Conservation (phyloP, 2,888 invertebrate genomes). For the Netelia fuscicornis region DNA sequence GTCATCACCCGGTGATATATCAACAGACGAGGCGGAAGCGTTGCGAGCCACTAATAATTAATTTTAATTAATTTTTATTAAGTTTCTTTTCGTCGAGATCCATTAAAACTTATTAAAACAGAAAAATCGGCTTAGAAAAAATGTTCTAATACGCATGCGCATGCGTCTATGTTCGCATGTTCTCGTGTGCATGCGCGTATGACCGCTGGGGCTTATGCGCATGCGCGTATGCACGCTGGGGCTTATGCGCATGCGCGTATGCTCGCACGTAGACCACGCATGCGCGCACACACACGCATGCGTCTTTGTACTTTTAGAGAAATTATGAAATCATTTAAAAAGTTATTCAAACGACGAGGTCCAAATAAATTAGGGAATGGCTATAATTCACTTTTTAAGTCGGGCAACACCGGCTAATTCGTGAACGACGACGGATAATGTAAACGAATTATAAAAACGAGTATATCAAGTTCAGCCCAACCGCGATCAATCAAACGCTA, state of each 20-base stretch:
- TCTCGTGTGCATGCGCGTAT: too few relatives aligned
- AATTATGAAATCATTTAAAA: neutral
- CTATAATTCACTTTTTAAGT: neutral
- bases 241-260: too few relatives aligned
- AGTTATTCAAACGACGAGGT: neutral
- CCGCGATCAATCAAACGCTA: constrained; percentile 1
- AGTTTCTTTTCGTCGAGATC: neutral
- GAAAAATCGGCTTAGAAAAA: too few relatives aligned
- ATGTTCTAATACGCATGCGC: too few relatives aligned
- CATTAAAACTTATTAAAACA: too few relatives aligned
- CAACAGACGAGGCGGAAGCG: neutral
- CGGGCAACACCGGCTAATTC: neutral
- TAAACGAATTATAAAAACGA: neutral
- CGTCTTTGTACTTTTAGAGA: too few relatives aligned
- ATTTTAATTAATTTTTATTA: neutral
- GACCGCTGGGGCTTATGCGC: too few relatives aligned
- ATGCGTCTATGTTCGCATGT: too few relatives aligned
- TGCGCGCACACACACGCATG: too few relatives aligned
- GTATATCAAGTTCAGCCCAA: neutral
- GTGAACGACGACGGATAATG: neutral
- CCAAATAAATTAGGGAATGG: neutral
- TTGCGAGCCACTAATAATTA: neutral
- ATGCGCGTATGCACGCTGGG: too few relatives aligned
- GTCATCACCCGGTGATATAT: neutral
- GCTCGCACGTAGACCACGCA: too few relatives aligned